Conservation (phyloP, 2,113 vertebrate species). For the Ardeotis arabs region DNA sequence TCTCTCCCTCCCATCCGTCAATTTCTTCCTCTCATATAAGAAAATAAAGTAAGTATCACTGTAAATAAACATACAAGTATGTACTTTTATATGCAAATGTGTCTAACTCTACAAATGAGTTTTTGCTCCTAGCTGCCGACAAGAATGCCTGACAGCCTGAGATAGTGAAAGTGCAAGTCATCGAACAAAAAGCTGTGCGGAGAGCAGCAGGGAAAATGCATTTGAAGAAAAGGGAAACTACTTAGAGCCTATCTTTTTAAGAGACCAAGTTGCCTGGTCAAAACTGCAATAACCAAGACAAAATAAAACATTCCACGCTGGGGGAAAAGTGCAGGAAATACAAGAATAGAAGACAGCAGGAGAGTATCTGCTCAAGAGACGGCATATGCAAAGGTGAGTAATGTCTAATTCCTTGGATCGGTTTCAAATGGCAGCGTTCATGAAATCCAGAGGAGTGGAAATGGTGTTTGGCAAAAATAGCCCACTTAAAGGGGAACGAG, state of each 20-base stretch:
- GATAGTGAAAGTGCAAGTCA: slow-evolving; percentile 71
- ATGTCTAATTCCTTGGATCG: slow-evolving; percentile 50
- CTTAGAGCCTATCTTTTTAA: background rate
- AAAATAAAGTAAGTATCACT: background rate
- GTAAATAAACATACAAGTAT: background rate
- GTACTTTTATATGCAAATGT: slow-evolving; percentile 50
- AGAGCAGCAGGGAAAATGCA: slow-evolving; percentile 11
- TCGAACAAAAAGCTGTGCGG: slow-evolving; percentile 22
- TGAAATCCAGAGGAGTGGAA: slow-evolving; percentile 58
- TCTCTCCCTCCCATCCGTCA: background rate
- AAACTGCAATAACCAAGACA: slow-evolving; percentile 22
- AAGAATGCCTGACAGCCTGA: slow-evolving; percentile 26
- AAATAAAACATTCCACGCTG: slow-evolving; percentile 17
- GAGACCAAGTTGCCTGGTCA: background rate
- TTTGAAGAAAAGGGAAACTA: slow-evolving; percentile 17
- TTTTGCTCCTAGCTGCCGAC: slow-evolving; percentile 9
- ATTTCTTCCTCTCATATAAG: background rate
- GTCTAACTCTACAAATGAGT: slow-evolving; percentile 29
- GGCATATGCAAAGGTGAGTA: slow-evolving; percentile 47
- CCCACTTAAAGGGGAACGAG: slow-evolving; percentile 30
- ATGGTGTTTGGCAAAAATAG: slow-evolving; percentile 46
- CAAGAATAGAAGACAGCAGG: slow-evolving; percentile 13
- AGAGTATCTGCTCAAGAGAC: slow-evolving; percentile 6
- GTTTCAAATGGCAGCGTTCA: slow-evolving; percentile 49
- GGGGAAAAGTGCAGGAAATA: slow-evolving; percentile 19